Evolutionary conservation across 2,888 invertebrate species (phyloP).

Genomic region (Agrochola litura): DNA sequence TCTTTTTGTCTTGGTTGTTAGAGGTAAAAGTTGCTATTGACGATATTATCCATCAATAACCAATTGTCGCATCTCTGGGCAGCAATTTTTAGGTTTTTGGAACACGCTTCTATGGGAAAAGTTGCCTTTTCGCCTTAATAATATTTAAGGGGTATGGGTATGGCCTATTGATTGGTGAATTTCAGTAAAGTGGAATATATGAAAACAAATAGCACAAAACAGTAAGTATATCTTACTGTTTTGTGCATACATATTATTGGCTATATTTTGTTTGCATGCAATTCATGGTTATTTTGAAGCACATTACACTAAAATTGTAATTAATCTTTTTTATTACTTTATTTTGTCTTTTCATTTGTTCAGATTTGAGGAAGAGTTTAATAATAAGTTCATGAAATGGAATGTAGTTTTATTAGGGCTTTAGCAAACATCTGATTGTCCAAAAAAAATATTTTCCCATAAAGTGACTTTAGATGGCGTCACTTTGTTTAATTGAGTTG

Average conservation of each 20-base stretch:
- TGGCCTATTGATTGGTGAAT: not conserved
- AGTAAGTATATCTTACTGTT: too few relatives aligned
- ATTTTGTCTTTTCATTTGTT: not conserved
- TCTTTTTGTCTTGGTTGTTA: not conserved
- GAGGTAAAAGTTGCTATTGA: not conserved
- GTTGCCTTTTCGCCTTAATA: too few relatives aligned
- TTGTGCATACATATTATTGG: not conserved
- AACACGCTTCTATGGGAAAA: not conserved
- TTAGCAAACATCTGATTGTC: not conserved
- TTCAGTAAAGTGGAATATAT: not conserved
- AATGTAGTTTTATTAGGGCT: slow-evolving; percentile 29
- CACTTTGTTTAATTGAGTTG: not conserved
- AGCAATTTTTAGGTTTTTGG: not conserved
- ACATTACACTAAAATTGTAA: not conserved
- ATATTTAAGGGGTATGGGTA: not conserved
- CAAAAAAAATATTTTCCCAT: not conserved
- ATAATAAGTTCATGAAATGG: slow-evolving; percentile 14
- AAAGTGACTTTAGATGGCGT: not conserved
- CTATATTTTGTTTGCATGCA: not conserved
- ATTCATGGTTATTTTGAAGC: not conserved
- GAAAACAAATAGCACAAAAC: not conserved
- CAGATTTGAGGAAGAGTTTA: not conserved
- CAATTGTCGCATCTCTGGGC: not conserved
- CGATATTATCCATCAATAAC: not conserved
- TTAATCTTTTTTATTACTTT: not conserved